Evolutionary conservation across 2,888 invertebrate species (phyloP).

Genomic region (Chromoteleia sp.): DNA sequence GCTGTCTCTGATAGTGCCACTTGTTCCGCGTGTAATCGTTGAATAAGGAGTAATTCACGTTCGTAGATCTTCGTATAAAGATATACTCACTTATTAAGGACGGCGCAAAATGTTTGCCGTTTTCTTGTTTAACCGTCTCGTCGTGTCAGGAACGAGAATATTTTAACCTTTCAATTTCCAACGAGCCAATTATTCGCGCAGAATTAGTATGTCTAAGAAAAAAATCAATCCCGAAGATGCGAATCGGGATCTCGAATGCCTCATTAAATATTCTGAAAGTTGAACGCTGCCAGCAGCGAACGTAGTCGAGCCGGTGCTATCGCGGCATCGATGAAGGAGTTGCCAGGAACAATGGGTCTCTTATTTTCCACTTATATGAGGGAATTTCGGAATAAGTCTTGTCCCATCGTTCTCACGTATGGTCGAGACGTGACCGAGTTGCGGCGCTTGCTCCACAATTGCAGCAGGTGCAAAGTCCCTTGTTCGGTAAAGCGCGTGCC

Average conservation of each 20-base stretch:
- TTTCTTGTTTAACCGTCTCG: slow-evolving; percentile 1
- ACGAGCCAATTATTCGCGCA: slow-evolving; percentile 27
- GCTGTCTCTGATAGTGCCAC: slow-evolving; percentile 26
- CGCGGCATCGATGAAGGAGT: slow-evolving; percentile 58
- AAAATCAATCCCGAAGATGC: slow-evolving; percentile 42
- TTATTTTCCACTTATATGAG: slow-evolving; percentile 82
- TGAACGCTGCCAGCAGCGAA: slow-evolving; percentile 15
- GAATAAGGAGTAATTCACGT: slow-evolving; percentile 39
- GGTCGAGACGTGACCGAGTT: slow-evolving; percentile 77
- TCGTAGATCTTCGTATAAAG: background rate
- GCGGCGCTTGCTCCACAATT: slow-evolving; percentile 73
- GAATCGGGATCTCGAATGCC: slow-evolving; percentile 23
- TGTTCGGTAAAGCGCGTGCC: slow-evolving; percentile 72
- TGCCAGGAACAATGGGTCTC: slow-evolving; percentile 79
- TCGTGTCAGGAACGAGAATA: background rate
- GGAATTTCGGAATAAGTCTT: slow-evolving; percentile 71
- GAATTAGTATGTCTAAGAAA: slow-evolving; percentile 37
- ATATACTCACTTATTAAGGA: background rate
- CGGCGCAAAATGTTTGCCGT: background rate
- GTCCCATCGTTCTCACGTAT: slow-evolving; percentile 78
- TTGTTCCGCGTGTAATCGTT: slow-evolving; percentile 11
- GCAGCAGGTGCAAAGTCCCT: slow-evolving; percentile 78
- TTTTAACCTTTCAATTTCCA: slow-evolving; percentile 38
- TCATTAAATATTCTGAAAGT: slow-evolving; percentile 48
- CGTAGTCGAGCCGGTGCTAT: slow-evolving; percentile 29